These are phyloP conservation scores for Pantherophis vulpinus DNA, from an alignment of 2,797 vertebrate species.

Conservation along the genomic window DNA sequence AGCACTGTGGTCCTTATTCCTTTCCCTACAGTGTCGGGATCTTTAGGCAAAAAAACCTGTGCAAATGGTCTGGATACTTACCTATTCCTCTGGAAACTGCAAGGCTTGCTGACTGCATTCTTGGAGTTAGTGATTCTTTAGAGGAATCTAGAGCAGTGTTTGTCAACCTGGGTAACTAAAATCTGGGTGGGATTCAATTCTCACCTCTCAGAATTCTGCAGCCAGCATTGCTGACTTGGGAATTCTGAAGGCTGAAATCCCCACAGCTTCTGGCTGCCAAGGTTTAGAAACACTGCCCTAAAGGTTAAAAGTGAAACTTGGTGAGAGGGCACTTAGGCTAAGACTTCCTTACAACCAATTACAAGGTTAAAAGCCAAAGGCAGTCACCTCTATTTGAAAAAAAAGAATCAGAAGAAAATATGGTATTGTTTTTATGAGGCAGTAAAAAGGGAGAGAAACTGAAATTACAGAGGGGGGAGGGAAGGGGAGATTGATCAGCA, in stretches of 20 bases:
- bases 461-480: constrained; percentile 45
- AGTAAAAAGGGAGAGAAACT: constrained; percentile 12
- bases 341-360: constrained; percentile 53
- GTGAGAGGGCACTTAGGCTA: constrained; percentile 30
- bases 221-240: neutral
- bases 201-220: neutral
- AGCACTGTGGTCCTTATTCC: no score
- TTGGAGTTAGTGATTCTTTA: neutral
- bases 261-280: neutral
- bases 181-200: neutral
- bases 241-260: neutral
- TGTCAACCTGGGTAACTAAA: neutral
- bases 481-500: constrained; percentile 60
- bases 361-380: constrained; percentile 60
- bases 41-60: neutral
- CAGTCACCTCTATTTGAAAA: constrained; percentile 40
- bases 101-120: neutral
- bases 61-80: fast-evolving
- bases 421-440: constrained; percentile 44
- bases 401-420: constrained; percentile 58
- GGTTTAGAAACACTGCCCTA: constrained; percentile 37
- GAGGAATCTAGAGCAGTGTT: neutral
- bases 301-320: constrained; percentile 63
- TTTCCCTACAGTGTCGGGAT: fast-evolving
- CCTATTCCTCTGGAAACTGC: neutral